Conservation (phyloP, 2,888 invertebrate species). For the Oxyscelio sp. region DNA sequence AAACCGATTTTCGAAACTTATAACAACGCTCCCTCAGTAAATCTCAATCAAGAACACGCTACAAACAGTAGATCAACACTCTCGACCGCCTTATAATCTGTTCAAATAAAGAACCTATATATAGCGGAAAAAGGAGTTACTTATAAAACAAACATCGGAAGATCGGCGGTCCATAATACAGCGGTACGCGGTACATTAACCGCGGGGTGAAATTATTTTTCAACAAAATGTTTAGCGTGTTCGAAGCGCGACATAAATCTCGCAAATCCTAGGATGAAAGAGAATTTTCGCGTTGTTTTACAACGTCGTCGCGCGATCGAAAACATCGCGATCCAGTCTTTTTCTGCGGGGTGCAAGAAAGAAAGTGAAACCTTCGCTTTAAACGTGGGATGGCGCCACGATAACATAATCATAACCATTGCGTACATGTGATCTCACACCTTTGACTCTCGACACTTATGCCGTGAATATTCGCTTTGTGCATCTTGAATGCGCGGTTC, state of each 20-base stretch:
- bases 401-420: constrained; percentile 59
- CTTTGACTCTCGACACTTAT: constrained; percentile 61
- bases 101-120: constrained; percentile 71
- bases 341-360: constrained; percentile 42
- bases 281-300: constrained; percentile 41
- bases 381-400: constrained; percentile 68
- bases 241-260: constrained; percentile 32
- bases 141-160: constrained; percentile 68
- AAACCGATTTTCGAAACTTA: constrained; percentile 18
- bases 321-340: constrained; percentile 10
- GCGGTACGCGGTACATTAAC: constrained; percentile 23
- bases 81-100: constrained; percentile 67
- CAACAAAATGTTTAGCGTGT: too few species aligned
- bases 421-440: constrained; percentile 66
- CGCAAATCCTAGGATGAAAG: constrained; percentile 24
- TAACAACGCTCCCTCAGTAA: constrained; percentile 28
- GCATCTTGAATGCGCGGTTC: not conserved
- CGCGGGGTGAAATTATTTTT: not conserved
- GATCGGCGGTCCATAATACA: constrained; percentile 51
- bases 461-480: constrained; percentile 57
- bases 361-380: constrained; percentile 66
- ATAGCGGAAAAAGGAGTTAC: constrained; percentile 71
- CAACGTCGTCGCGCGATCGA: constrained; percentile 25
- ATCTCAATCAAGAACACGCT: constrained; percentile 57
- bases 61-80: constrained; percentile 49